Percentiles rank a stretch among this genome's conserved stretches.
Evolutionary conservation across 2,888 invertebrate species (phyloP).

Genomic region (Crocallis elinguaria): DNA sequence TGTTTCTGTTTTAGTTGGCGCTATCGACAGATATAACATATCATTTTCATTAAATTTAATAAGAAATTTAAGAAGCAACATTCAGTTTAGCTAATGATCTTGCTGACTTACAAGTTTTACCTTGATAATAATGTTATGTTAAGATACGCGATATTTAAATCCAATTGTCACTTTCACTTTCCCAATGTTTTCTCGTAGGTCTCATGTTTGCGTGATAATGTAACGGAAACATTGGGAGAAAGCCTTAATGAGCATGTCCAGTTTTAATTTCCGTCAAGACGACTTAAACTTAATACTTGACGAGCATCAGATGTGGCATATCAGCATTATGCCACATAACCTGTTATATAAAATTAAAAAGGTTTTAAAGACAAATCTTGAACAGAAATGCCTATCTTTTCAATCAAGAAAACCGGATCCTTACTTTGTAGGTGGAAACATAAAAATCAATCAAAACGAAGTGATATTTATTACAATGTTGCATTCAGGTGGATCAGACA

Average conservation of each 20-base stretch:
- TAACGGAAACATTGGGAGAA: slow-evolving; percentile 75
- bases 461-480: not conserved
- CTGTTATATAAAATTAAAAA: slow-evolving; percentile 2
- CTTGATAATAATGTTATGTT: slow-evolving; percentile 3
- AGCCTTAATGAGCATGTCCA: slow-evolving; percentile 73
- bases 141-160: slow-evolving; percentile 38
- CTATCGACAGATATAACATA: no score
- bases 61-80: no score
- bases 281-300: slow-evolving; percentile 46
- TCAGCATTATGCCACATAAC: slow-evolving; percentile 13
- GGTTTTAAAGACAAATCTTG: not conserved
- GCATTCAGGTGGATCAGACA: not conserved
- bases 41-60: no score
- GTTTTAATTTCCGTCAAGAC: slow-evolving; percentile 72
- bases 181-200: slow-evolving; percentile 60
- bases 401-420: slow-evolving; percentile 17
- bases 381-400: slow-evolving; percentile 11
- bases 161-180: slow-evolving; percentile 64
- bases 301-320: slow-evolving; percentile 28
- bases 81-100: not conserved
- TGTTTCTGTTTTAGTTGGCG: no score
- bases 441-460: not conserved
- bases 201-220: slow-evolving; percentile 65
- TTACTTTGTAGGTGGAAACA: slow-evolving; percentile 11
- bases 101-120: slow-evolving; percentile 13